A percentile compares a stretch with the other conserved stretches of the same genome.
phyloP scores from a whole-genome alignment of 1,140 invertebrate species.

The Triops longicaudatus region DNA sequence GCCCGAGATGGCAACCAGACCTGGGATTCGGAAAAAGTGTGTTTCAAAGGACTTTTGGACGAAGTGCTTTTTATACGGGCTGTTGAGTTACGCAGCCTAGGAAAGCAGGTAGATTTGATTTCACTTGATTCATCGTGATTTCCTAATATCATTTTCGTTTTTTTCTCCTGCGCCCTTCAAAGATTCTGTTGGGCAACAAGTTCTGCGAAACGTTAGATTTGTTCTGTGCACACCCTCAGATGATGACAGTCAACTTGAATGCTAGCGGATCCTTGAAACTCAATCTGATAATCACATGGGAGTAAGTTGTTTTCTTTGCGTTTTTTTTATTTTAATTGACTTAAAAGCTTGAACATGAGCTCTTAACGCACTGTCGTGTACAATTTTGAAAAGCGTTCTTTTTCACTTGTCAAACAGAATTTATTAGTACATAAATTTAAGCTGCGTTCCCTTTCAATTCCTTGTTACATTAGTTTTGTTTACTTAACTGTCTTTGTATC shows the following conservation, averaged over 20 bases:
- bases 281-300: constrained; percentile 53
- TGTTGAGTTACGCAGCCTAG: constrained; percentile 37
- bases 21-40: constrained; percentile 46
- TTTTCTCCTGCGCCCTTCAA: constrained; percentile 20
- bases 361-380: background rate
- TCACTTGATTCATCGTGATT: background rate
- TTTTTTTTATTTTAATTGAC: constrained; percentile 28
- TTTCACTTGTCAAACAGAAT: background rate
- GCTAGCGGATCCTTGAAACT: constrained; percentile 54
- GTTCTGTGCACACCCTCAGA: constrained; percentile 52
- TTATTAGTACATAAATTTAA: no score
- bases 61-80: constrained; percentile 52
- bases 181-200: constrained; percentile 47
- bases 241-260: constrained; percentile 57
- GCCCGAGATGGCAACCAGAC: constrained; percentile 47
- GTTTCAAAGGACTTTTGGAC: constrained; percentile 47
- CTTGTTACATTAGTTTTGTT: no score
- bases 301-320: constrained; percentile 41
- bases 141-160: background rate
- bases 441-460: no score
- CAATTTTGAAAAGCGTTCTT: background rate
- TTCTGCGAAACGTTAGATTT: constrained; percentile 53
- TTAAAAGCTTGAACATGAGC: constrained; percentile 24
- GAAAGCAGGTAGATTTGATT: constrained; percentile 32
- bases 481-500: no score